Evolutionary conservation across 2,113 vertebrate genomes (phyloP).

Genomic region (Terrapene triunguis): DNA sequence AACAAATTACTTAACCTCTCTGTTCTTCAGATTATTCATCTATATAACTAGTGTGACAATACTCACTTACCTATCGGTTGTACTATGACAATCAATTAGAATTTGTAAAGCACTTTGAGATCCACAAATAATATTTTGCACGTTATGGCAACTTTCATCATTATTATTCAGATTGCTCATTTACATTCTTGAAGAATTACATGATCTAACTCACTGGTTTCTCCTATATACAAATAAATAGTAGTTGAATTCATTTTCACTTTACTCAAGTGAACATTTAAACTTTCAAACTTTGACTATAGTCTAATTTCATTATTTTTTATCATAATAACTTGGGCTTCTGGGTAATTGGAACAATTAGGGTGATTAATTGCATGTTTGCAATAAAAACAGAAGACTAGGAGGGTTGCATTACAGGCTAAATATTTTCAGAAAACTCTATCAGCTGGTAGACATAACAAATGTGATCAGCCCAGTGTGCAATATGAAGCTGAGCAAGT

Average conservation of each 20-base stretch:
- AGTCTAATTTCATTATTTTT: slow-evolving; percentile 33
- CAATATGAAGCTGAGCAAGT: slow-evolving; percentile 51
- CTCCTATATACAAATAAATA: background rate
- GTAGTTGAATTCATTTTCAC: background rate
- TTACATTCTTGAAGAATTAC: background rate
- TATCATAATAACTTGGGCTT: slow-evolving; percentile 77
- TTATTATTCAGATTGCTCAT: background rate
- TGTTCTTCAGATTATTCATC: background rate
- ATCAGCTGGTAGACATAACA: slow-evolving; percentile 82
- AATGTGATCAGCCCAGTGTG: slow-evolving; percentile 57
- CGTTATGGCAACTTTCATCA: background rate
- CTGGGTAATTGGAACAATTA: slow-evolving; percentile 87
- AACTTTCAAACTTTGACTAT: background rate
- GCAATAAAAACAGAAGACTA: slow-evolving; percentile 89
- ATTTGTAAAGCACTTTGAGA: background rate
- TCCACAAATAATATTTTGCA: background rate
- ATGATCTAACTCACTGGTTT: background rate
- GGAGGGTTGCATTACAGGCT: slow-evolving; percentile 86
- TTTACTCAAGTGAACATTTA: background rate
- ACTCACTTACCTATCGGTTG: background rate
- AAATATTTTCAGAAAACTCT: slow-evolving; percentile 86
- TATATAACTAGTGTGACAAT: background rate
- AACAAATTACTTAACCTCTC: background rate
- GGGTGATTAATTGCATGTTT: slow-evolving; percentile 92
- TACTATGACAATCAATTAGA: background rate